Evolutionary conservation across 1,140 invertebrate genomes (phyloP).

Genomic region (honey bee (Apis mellifera)): DNA sequence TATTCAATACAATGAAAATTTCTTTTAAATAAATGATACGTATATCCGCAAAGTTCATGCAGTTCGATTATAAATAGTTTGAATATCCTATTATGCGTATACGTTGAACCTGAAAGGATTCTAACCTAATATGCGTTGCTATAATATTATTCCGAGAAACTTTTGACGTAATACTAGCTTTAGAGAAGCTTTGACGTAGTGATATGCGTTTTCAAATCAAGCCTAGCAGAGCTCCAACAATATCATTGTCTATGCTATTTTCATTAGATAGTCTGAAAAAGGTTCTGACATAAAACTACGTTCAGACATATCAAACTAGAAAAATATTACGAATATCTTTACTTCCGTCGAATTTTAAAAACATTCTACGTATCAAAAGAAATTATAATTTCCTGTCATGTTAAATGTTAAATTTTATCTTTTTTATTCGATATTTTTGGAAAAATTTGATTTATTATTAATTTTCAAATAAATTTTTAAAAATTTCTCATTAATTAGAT

Average conservation of each 20-base stretch:
- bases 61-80: background rate
- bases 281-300: background rate
- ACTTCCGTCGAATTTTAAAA: too few species aligned
- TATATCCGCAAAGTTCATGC: background rate
- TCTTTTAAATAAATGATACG: too few species aligned
- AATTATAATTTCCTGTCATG: background rate
- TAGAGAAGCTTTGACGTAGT: constrained; percentile 9
- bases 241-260: constrained; percentile 8
- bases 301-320: background rate
- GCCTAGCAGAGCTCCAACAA: background rate
- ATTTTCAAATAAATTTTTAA: background rate
- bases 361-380: background rate
- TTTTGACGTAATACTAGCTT: constrained; percentile 18
- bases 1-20: too few species aligned
- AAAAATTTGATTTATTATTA: background rate
- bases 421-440: background rate
- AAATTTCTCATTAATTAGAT: too few species aligned
- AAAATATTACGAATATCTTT: background rate
- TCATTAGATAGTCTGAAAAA: background rate
- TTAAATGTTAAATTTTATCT: too few species aligned
- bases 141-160: constrained; percentile 13
- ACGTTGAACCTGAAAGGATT: constrained; percentile 19
- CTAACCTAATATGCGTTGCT: background rate
- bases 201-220: background rate
- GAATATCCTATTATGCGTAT: background rate